Evolutionary conservation across 2,797 vertebrate genomes (phyloP).

Genomic region (Premnoplex brunnescens): DNA sequence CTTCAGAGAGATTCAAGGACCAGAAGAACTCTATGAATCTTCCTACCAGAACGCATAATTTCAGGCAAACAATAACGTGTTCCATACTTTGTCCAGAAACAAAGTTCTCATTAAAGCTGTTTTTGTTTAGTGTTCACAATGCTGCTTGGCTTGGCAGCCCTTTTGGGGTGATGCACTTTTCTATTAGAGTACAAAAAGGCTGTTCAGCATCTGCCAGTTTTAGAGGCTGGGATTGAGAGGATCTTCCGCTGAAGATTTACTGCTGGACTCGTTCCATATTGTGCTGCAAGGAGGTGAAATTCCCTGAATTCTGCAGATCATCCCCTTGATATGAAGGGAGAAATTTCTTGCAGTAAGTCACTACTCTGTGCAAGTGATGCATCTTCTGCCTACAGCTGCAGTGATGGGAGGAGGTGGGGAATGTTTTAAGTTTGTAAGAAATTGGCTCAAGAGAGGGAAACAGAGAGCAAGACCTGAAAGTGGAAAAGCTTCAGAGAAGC

Average conservation of each 20-base stretch:
- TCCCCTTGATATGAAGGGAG: background rate
- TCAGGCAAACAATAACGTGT: background rate
- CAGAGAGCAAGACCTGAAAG: background rate
- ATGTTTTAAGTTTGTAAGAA: background rate
- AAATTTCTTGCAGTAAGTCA: background rate
- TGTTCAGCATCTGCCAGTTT: conserved; percentile 58
- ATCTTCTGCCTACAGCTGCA: background rate
- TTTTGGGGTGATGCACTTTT: conserved; percentile 43
- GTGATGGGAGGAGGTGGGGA: background rate
- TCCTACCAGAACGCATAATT: conserved; percentile 8
- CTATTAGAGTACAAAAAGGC: conserved; percentile 44
- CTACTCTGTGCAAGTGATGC: background rate
- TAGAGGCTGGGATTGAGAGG: conserved; percentile 18
- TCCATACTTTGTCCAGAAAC: background rate
- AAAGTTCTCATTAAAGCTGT: conserved; percentile 45
- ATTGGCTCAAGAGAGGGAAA: background rate
- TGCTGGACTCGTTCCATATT: background rate
- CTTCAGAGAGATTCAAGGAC: conserved; percentile 27
- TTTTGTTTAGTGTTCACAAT: conserved; percentile 54
- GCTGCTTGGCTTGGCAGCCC: conserved; percentile 55
- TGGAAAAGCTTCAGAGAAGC: background rate
- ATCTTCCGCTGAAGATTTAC: conserved; percentile 27
- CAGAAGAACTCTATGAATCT: conserved; percentile 8
- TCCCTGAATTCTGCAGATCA: background rate
- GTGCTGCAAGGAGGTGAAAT: background rate